Conservation (phyloP, 2,888 invertebrate species). For the Rugalucina vietnamica region DNA sequence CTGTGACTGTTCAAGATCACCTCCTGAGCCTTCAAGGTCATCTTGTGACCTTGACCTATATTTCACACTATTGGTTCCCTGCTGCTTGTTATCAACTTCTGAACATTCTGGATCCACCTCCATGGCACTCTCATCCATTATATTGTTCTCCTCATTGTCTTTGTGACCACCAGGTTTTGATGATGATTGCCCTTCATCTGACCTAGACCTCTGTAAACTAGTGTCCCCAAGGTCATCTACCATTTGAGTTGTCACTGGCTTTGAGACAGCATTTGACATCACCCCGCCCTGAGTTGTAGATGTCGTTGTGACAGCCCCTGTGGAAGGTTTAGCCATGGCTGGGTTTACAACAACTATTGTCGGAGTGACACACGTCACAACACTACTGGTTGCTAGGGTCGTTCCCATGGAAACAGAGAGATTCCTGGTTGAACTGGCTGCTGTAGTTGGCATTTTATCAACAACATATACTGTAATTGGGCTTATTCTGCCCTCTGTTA, state of each 20-base stretch:
- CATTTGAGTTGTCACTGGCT: neutral
- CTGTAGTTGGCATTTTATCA: conserved; percentile 4
- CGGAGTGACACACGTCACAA: conserved; percentile 31
- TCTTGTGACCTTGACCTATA: neutral
- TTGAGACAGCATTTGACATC: neutral
- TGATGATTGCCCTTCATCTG: neutral
- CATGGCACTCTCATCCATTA: neutral
- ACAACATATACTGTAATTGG: conserved; percentile 41
- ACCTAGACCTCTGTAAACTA: neutral
- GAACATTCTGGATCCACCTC: too few species aligned
- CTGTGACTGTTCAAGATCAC: too few species aligned
- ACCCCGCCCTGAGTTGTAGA: neutral
- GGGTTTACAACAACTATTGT: conserved; percentile 38
- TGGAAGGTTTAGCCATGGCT: neutral
- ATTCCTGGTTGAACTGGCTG: neutral
- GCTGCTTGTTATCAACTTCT: too few species aligned
- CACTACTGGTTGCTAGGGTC: neutral
- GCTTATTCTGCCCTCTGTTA: neutral
- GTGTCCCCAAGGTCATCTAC: neutral
- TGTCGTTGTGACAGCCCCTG: neutral
- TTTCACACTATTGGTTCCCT: neutral
- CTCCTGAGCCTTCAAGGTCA: too few species aligned
- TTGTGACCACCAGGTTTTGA: neutral
- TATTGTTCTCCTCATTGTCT: neutral
- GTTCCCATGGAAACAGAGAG: neutral